These are phyloP conservation scores for Vanessa cardui DNA, from an alignment of 2,888 invertebrate species.

Conservation along the genomic window DNA sequence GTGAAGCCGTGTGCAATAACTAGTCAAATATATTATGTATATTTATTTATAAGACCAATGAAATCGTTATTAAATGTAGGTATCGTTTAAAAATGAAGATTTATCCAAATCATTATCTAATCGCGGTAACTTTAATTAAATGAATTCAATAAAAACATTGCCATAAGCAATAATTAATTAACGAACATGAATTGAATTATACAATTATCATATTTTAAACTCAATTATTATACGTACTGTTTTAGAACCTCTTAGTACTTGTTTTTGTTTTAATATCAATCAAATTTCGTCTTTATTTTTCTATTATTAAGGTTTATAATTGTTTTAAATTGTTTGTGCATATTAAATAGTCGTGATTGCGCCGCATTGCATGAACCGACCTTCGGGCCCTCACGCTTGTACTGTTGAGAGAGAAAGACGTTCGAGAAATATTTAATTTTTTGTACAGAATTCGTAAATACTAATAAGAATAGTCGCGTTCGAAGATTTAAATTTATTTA, in stretches of 20 bases:
- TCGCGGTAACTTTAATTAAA: background rate
- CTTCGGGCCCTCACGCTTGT: constrained; percentile 72
- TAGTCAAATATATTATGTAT: no score
- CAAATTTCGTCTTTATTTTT: constrained; percentile 10
- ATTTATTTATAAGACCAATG: no score
- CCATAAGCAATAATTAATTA: constrained; percentile 24
- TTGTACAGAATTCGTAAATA: background rate
- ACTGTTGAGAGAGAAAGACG: constrained; percentile 42
- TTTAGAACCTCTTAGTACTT: constrained; percentile 35
- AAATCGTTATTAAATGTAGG: no score
- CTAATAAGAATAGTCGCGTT: background rate
- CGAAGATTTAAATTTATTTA: no score
- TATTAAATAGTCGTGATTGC: constrained; percentile 39
- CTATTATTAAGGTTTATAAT: constrained; percentile 9
- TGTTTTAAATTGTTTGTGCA: constrained; percentile 16
- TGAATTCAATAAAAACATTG: background rate
- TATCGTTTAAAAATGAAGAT: no score
- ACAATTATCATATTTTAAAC: constrained; percentile 44
- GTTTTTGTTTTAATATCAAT: constrained; percentile 8
- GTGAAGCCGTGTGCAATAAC: no score
- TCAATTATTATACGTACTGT: constrained; percentile 35
- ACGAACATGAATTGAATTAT: constrained; percentile 52
- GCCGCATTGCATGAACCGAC: constrained; percentile 71
- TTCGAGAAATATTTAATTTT: constrained; percentile 41
- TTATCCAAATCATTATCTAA: no score